Evolutionary conservation across 2,113 vertebrate genomes (phyloP).

Genomic region (Saccopteryx bilineata): DNA sequence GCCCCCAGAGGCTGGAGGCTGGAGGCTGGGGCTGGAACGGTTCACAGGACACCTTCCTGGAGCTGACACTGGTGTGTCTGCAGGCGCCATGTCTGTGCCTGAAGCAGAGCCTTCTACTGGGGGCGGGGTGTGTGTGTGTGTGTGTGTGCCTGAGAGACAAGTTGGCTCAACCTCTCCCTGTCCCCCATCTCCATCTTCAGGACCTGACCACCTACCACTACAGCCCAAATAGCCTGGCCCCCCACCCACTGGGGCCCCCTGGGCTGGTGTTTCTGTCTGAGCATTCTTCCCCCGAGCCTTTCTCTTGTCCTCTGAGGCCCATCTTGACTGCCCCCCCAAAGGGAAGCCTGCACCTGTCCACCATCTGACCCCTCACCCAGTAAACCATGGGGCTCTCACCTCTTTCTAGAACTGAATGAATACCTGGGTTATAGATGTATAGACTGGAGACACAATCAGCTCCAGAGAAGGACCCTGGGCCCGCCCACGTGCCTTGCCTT

Average conservation of each 20-base stretch:
- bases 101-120: not conserved
- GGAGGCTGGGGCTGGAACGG: fast-evolving
- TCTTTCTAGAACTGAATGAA: not conserved
- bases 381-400: not conserved
- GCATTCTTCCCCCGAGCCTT: not conserved
- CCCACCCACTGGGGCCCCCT: not conserved
- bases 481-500: not conserved
- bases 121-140: not conserved
- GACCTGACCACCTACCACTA: not conserved
- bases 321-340: not conserved
- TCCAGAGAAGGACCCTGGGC: not conserved
- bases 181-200: not conserved
- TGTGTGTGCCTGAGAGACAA: not conserved
- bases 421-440: not conserved
- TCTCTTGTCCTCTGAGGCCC: not conserved
- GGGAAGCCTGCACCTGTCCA: not conserved
- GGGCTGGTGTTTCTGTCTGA: not conserved
- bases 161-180: not conserved
- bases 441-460: not conserved
- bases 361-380: not conserved
- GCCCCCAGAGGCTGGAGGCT: too few relatives aligned
- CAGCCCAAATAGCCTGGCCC: not conserved
- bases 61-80: not conserved
- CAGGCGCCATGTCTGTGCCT: not conserved
- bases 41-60: not conserved